These are phyloP conservation scores for Eubucco bourcierii DNA, from an alignment of 2,113 vertebrate species.

Conservation along the genomic window DNA sequence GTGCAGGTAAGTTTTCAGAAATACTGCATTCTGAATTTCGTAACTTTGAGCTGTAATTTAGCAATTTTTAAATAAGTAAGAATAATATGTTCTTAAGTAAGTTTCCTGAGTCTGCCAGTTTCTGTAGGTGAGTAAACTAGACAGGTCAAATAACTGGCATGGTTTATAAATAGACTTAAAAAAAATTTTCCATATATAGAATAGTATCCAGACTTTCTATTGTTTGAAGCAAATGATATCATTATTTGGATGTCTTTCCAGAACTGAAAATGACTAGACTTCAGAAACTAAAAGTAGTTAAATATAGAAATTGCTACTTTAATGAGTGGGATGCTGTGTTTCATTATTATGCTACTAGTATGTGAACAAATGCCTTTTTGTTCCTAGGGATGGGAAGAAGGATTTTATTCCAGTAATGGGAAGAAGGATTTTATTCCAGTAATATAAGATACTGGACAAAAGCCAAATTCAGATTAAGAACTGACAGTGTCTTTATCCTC, in stretches of 20 bases:
- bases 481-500: not conserved
- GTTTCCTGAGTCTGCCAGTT: conserved; percentile 55
- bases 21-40: not conserved
- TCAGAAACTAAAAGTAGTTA: conserved; percentile 55
- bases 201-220: conserved; percentile 71
- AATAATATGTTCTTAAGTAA: conserved; percentile 53
- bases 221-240: conserved; percentile 71
- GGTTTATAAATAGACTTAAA: conserved; percentile 68
- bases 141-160: conserved; percentile 64
- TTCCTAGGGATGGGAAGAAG: conserved; percentile 34
- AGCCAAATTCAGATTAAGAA: conserved; percentile 24
- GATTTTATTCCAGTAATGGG: conserved; percentile 40
- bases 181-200: conserved; percentile 68
- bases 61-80: not conserved
- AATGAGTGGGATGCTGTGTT: conserved; percentile 37
- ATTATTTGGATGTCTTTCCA: conserved; percentile 66
- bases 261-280: conserved; percentile 55
- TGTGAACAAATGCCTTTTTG: conserved; percentile 60
- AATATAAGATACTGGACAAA: conserved; percentile 26
- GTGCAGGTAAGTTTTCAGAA: not conserved
- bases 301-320: conserved; percentile 62
- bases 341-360: conserved; percentile 46
- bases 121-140: conserved; percentile 67
- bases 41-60: not conserved
- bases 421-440: conserved; percentile 32